Evolutionary conservation across 2,797 vertebrate species (phyloP).

Genomic region (Clarias platycephalus): DNA sequence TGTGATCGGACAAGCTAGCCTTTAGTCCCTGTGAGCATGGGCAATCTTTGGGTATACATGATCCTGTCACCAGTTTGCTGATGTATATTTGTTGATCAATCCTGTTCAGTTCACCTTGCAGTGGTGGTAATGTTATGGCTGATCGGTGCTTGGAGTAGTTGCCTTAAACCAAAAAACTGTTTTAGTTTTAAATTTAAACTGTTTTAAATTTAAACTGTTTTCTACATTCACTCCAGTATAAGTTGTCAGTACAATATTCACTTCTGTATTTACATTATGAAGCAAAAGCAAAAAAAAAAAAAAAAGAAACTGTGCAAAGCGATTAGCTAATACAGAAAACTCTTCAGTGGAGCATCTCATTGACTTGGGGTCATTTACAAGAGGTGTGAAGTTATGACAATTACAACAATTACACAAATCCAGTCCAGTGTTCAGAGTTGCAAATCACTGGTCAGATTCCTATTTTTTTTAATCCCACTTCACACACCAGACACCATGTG

Average conservation of each 20-base stretch:
- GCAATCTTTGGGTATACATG: no score
- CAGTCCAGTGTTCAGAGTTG: constrained; percentile 62
- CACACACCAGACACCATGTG: constrained; percentile 21
- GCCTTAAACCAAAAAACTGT: not conserved
- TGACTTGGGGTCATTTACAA: constrained; percentile 58
- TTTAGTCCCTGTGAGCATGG: no score
- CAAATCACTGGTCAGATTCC: constrained; percentile 29
- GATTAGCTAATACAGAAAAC: constrained; percentile 58
- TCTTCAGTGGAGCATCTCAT: constrained; percentile 62
- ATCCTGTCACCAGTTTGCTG: no score
- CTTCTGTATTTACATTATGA: not conserved
- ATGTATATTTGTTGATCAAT: no score
- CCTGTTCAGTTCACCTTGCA: no score
- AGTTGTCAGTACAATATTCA: not conserved
- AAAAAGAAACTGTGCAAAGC: not conserved
- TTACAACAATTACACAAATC: constrained; percentile 65
- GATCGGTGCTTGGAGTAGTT: no score
- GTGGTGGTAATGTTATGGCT: no score
- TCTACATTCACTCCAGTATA: not conserved
- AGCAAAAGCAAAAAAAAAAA: not conserved
- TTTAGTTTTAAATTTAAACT: not conserved
- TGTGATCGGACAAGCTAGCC: no score
- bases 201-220: not conserved
- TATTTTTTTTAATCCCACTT: constrained; percentile 19
- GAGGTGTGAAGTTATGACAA: constrained; percentile 65